Evolutionary conservation across 2,113 vertebrate species (phyloP).

Genomic region (Ochotona princeps): DNA sequence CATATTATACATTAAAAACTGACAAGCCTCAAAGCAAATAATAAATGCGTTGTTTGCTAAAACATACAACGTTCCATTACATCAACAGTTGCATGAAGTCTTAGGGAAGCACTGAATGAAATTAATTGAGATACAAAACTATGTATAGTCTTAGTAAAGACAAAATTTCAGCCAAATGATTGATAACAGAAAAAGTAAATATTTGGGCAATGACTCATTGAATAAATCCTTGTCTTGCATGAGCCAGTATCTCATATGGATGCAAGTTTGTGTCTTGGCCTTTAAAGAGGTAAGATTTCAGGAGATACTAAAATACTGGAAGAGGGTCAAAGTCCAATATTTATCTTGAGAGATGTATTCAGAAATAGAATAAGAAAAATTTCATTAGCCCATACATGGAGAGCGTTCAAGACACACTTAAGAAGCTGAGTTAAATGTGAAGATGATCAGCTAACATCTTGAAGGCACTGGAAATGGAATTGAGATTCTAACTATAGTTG

Average conservation of each 20-base stretch:
- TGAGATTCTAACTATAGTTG: not conserved
- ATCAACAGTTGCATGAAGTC: not conserved
- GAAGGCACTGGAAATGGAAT: not conserved
- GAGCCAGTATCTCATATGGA: no score
- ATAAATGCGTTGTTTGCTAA: not conserved
- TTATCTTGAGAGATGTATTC: not conserved
- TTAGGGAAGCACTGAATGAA: not conserved
- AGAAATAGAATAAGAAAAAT: not conserved
- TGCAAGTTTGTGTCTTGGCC: no score
- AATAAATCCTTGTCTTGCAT: no score
- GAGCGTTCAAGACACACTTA: not conserved
- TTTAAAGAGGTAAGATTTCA: not conserved
- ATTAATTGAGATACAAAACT: not conserved
- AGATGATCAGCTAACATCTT: not conserved
- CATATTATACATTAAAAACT: not conserved
- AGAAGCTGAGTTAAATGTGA: not conserved
- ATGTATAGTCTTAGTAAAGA: not conserved
- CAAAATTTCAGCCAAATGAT: not conserved
- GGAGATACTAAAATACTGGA: not conserved
- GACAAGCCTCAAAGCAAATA: not conserved
- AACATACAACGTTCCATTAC: not conserved
- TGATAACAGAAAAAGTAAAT: no score
- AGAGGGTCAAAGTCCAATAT: not conserved
- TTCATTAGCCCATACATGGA: not conserved
- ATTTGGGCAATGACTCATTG: no score